phyloP scores from a whole-genome alignment of 2,888 invertebrate genomes.

The Pemphredon lugubris region DNA sequence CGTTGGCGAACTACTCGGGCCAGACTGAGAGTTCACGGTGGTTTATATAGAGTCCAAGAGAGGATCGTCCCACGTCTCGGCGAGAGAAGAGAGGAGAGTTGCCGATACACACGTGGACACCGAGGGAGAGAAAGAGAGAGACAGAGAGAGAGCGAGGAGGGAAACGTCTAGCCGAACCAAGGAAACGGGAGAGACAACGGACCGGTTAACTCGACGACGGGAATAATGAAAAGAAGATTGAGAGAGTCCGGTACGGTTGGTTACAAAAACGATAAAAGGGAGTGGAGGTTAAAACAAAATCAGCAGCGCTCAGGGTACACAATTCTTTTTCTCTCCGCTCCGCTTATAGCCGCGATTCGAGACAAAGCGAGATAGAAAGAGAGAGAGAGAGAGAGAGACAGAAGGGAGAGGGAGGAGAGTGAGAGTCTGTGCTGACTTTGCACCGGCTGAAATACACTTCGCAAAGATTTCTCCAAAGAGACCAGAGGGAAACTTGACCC shows the following conservation, averaged over 20 bases:
- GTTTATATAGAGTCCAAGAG: constrained; percentile 75
- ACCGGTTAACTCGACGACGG: background rate
- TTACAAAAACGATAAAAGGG: too few relatives aligned
- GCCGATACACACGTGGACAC: constrained; percentile 49
- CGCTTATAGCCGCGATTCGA: too few relatives aligned
- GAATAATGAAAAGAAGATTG: constrained; percentile 6
- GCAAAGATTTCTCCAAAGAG: constrained; percentile 3
- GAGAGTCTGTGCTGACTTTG: constrained; percentile 26
- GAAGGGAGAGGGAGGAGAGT: background rate
- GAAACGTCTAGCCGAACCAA: background rate
- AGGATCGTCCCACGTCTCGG: constrained; percentile 74
- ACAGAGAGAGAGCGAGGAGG: background rate
- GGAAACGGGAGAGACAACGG: background rate
- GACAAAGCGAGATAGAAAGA: background rate
- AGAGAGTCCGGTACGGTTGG: constrained; percentile 7
- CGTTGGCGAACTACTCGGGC: constrained; percentile 70
- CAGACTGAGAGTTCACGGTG: constrained; percentile 66
- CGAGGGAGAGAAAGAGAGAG: constrained; percentile 34
- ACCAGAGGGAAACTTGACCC: constrained; percentile 36
- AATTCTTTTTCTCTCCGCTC: too few relatives aligned
- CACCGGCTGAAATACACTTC: constrained; percentile 1
- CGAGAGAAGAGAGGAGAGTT: constrained; percentile 37
- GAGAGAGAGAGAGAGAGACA: constrained; percentile 26
- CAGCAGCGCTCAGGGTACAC: too few relatives aligned
- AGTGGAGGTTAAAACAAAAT: too few relatives aligned